A percentile compares a stretch with the other conserved stretches of the same genome.
phyloP scores from a whole-genome alignment of 2,888 invertebrate genomes.

The Teleogryllus oceanicus region DNA sequence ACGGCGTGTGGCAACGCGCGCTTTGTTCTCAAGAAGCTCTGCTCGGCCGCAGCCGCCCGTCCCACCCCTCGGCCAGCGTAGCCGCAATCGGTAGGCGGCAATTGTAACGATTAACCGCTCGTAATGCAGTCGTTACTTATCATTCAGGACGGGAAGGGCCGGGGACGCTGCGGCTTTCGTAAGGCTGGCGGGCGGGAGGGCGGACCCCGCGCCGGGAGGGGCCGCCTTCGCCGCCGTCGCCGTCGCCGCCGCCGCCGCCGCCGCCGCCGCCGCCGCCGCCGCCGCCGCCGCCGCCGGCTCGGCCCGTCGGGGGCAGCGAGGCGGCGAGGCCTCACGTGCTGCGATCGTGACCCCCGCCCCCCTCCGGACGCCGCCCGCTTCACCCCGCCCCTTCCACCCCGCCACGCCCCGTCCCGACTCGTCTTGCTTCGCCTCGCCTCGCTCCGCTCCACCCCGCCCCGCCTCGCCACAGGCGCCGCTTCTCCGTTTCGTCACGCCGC shows the following conservation, averaged over 20 bases:
- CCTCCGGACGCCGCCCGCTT: neutral
- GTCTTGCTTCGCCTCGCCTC: neutral
- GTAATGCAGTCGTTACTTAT: neutral
- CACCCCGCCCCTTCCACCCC: neutral
- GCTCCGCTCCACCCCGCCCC: neutral
- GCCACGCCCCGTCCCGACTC: neutral
- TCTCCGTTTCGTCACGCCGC: too few species aligned
- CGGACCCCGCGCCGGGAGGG: neutral
- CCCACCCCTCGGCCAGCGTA: too few species aligned
- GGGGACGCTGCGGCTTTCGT: too few species aligned
- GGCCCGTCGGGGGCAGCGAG: neutral
- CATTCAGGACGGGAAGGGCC: too few species aligned
- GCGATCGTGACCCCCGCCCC: neutral
- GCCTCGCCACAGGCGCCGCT: too few species aligned
- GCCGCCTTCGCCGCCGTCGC: too few species aligned
- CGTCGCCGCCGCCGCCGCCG: constrained; percentile 1
- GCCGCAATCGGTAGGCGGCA: neutral
- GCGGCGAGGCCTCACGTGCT: neutral
- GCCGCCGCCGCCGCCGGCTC: constrained; percentile 3
- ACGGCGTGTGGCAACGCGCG: too few species aligned
- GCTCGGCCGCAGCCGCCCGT: too few species aligned
- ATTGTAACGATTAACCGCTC: neutral
- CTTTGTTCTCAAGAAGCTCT: too few species aligned
- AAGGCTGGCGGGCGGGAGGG: too few species aligned
- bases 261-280: neutral